Evolutionary conservation across 2,888 invertebrate genomes (phyloP), one percentile per base, ranked within the genome.

Genomic region (Brenthis ino): DNA sequence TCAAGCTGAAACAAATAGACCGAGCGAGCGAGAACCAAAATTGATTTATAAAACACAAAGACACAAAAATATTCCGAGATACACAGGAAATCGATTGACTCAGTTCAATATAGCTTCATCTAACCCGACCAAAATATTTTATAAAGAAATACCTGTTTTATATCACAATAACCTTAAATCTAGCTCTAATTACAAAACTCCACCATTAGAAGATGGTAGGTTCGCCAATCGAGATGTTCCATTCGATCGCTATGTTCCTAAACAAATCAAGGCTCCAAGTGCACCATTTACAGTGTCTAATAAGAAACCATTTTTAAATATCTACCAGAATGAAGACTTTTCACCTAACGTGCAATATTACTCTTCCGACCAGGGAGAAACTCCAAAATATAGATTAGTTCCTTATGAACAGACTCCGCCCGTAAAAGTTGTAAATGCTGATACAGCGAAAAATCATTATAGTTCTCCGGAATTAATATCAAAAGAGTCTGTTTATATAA

Each of bases 341-440:
- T 71, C 76, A 6, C 80, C 84, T 37, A 88, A 86, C 70, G 76
- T 88, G 54, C 83, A 85, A 68, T 93, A 91, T 77, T 93, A 91
- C 79, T 76, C 85, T 60, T 75, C 87, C 5, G 88, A 89, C 75
- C 89, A 88, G 72, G 86, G 87, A 20, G 84, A 82, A 28, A 69
- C 77, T 51, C 87, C 86, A 6, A 91, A 87, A 78, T 93, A 87
- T 74, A 93, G 90, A 80, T 79, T 93, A 55, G 85, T 93, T n/a
- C 93, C 93, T 0, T 93, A 93, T 76, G 89, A 93, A 67, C 93
- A 93, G 80, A 87, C 93, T 13, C 92, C 93, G 55, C 93, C 93
- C 2, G 77, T 91, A 5, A 81, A 81, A 77, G 76, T 82, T 47
- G 77, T 77, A 65, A 79, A 82, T 48, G 56, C 80, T 74, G 81